Evolutionary conservation across 2,888 invertebrate species (phyloP), one percentile per base, ranked within the genome.

Genomic region (Eupithecia abbreviata): DNA sequence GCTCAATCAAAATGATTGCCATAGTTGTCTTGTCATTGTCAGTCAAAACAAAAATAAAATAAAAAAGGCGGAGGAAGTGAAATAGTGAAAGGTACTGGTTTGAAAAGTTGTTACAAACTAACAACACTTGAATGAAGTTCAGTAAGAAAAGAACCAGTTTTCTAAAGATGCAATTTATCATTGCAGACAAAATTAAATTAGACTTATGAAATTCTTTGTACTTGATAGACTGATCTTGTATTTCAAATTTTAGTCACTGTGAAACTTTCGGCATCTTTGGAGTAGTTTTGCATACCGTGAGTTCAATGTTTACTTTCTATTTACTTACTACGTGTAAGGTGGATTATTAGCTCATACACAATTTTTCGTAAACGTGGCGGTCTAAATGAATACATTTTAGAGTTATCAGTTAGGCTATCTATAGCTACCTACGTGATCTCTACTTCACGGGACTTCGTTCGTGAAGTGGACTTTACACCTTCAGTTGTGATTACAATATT

Each of bases 381-480:
- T n/a, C 4, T 49, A 2, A 43, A 55, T 7, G n/a, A 55, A 55
- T 30, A 30, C 30, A 30, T 30, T 30, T 30, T 30, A 10, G 62
- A 30, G 62, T 30, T 30, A 58, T n/a, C 18, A 9, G 51, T 51
- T 15, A n/a, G 2, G 30, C 62, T 30, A 30, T 62, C 62, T 62
- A 3, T n/a, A 41, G 2, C 0, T 66, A 15, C 41, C 13, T 42
- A 66, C 13, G 66, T 42, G 30, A 41, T 42, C 9, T 41, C 66
- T 42, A 66, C 42, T 66, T 66, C 42, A 42, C 66, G 42, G 12
- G 68, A 43, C n/a, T n/a, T 67, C 43, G 43, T 47, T 47, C 10
- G 47, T 18, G 47, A 47, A 69, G 47, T 69, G 69, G 69, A 69
- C 69, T 69, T 69, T 69, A 69, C 45, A 47, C 69, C 10, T 69